Base-by-base conservation (phyloP, 2,797 vertebrate genomes). In the Glyptemys insculpta region DNA sequence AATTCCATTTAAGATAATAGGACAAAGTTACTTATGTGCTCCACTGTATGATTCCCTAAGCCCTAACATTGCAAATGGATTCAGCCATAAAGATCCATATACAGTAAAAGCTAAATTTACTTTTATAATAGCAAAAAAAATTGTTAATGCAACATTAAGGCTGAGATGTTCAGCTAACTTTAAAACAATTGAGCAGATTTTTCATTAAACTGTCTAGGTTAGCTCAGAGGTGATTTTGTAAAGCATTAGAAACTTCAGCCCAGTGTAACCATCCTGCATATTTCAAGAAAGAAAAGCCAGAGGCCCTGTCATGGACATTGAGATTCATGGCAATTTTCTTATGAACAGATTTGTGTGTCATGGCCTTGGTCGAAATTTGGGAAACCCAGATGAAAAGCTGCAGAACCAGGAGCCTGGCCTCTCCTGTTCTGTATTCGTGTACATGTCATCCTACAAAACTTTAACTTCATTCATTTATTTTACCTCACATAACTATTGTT, bases 151-250 rank as follows among this genome's bases (percentile, higher is more conserved):
- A 72, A 72, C 37, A 25, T 41, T 41, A 72, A 19, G n/a, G n/a
- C 68, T 68, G n/a, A 37, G n/a, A 41, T 85, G 50, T 95, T 76
- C 44, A 81, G 81, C 86, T 78, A 81, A 9, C 68, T 12, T 91
- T 81, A 85, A 37, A 96, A 94, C 34, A 76, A 62, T 27, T 85
- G 5, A 86, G 83, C 21, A 47, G 41, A 78, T 83, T 92, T 93
- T 16, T 49, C 23, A 27, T 41, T 57, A 54, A 93, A 56, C 59
- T 15, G 89, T 78, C 47, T 74, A 44, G 44, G 44, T 44, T 44
- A 44, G 44, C 44, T 44, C 44, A 44, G 44, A 44, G 44, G 44
- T 44, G 2, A 44, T 44, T 44, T 8, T 44, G 44, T 44, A 85
- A 91, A 54, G 93, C 90, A 83, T 53, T 4, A 85, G n/a, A 41